A percentile compares a stretch with the other conserved stretches of the same genome.
Evolutionary conservation across 2,888 invertebrate species (phyloP).

Genomic region (Pterostichus niger): DNA sequence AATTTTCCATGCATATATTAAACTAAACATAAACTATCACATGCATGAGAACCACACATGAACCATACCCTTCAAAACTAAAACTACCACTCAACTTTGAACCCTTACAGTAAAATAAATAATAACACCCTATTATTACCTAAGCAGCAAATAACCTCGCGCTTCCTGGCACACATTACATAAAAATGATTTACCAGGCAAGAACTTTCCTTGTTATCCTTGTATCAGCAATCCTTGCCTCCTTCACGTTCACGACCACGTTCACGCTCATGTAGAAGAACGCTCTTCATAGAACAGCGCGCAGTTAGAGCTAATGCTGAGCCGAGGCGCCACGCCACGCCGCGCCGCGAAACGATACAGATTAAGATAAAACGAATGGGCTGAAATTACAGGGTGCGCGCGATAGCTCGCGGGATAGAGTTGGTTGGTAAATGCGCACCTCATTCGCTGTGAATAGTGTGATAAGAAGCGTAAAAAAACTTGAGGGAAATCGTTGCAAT

Average conservation of each 20-base stretch:
- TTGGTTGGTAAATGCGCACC: not conserved
- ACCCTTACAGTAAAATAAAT: constrained; percentile 28
- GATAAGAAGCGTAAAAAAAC: constrained; percentile 5
- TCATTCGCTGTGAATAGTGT: not conserved
- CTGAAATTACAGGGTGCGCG: constrained; percentile 56
- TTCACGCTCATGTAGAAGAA: no score
- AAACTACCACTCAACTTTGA: not conserved
- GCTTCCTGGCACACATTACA: constrained; percentile 8
- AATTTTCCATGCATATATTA: no score
- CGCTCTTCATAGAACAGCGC: no score
- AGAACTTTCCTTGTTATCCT: not conserved
- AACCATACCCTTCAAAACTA: no score
- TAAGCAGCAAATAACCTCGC: constrained; percentile 36
- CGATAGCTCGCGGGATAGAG: constrained; percentile 14
- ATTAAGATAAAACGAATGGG: constrained; percentile 61
- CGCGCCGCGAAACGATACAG: constrained; percentile 23
- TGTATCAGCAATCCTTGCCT: no score
- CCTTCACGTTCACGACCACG: no score
- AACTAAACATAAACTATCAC: no score
- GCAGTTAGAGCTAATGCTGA: no score
- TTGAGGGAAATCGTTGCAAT: not conserved
- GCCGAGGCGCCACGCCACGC: no score
- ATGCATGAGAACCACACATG: no score
- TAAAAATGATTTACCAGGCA: not conserved
- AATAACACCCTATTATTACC: constrained; percentile 27